phyloP scores from a whole-genome alignment of 2,888 invertebrate genomes.

The Yponomeuta sedellus region DNA sequence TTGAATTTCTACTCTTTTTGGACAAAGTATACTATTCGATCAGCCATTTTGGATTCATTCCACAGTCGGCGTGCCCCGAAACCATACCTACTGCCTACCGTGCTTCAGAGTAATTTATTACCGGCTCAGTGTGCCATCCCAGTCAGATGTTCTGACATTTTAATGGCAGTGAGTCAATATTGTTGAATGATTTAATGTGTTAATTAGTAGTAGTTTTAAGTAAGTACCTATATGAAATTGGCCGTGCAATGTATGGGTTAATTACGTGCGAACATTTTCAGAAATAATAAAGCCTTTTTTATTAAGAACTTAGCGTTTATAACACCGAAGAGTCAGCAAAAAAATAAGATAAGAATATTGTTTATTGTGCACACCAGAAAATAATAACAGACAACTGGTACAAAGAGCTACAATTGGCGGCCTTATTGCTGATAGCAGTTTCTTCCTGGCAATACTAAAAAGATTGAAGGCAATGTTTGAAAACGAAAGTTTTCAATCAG shows the following conservation, averaged over 20 bases:
- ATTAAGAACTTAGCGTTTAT: too few species aligned
- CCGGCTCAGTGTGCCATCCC: slow-evolving; percentile 45
- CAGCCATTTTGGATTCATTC: not conserved
- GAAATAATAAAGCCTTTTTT: not conserved
- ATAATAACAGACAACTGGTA: too few species aligned
- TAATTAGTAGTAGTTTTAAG: not conserved
- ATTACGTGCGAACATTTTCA: not conserved
- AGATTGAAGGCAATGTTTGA: too few species aligned
- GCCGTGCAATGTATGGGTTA: not conserved
- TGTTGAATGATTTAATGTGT: slow-evolving; percentile 52
- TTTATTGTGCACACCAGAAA: too few species aligned
- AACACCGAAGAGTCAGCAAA: too few species aligned
- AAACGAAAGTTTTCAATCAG: too few species aligned
- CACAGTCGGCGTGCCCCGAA: not conserved
- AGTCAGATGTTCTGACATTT: slow-evolving; percentile 42
- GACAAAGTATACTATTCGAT: not conserved
- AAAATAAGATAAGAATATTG: too few species aligned
- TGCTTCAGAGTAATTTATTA: slow-evolving; percentile 42
- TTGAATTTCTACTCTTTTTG: too few species aligned
- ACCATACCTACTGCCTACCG: not conserved
- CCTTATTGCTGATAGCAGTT: too few species aligned
- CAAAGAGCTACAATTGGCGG: too few species aligned
- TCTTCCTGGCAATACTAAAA: too few species aligned
- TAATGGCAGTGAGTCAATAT: slow-evolving; percentile 41
- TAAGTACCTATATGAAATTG: not conserved